Base-by-base conservation (phyloP, 2,797 vertebrate species). In the Anas georgica region DNA sequence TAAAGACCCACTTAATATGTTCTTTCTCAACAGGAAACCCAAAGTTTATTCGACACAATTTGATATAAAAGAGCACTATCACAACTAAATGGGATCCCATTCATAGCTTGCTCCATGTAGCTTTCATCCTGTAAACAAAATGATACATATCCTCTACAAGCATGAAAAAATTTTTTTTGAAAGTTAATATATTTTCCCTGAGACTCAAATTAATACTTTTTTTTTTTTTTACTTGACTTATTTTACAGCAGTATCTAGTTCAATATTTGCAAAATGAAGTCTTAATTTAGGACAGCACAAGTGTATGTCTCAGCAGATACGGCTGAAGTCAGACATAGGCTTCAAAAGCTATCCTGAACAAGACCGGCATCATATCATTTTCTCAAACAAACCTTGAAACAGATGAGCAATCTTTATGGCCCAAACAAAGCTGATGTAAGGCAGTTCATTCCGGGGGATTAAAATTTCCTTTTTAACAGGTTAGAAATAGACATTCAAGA, bases 401-500 rank as follows among this genome's bases (percentile, higher is more conserved):
- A 68, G 31, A 73, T 23, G 26, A 55, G 41, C 13, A 22, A 37
- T 64, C 33, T 64, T 70, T 88, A 86, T 17, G 43, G 29, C 20
- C 33, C 54, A 35, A 88, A 90, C 48, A 81, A 41, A 75, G 22
- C 6, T 76, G 48, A 79, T 21, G 14, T 55, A 23, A 86, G 88
- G 22, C 7, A 69, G 35, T 66, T 93, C 26, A 64, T 41, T 85
- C 21, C 62, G 89, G n/a, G 18, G 55, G 58, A 84, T 35, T 63
- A 58, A 62, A 72, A 12, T 46, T 58, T 67, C 8, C 63, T 85
- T 82, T 90, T 66, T 29, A 13, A 93, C 83, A 86, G 22, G 25
- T 80, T 86, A 89, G 66, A 78, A 73, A 87, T 41, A 96, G 52
- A 68, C 17, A 28, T 83, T 77, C 37, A 95, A 69, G 12, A 90